Base-by-base conservation (phyloP, 2,113 vertebrate genomes). In the Cololabis saira region DNA sequence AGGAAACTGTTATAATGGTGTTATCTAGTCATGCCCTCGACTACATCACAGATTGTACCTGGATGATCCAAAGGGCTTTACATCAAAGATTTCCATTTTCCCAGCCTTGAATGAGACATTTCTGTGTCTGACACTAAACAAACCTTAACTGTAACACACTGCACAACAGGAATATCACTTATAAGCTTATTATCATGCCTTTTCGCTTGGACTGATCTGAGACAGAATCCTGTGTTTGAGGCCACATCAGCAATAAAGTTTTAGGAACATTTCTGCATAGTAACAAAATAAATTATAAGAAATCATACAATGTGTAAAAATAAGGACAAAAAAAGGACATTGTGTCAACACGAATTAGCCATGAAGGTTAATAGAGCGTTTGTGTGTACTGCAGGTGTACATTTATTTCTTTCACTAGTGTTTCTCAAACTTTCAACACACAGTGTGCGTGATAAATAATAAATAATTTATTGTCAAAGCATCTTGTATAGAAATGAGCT, bases 371-470 rank as follows among this genome's bases (percentile, higher is more conserved):
- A 19, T 13, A 19, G 45, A 17, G 3, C n/a, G 16, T 37, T 59
- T 54, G 33, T 24, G 4, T 51, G 15, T n/a, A 42, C 17, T 40
- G 49, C 27, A 33, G 51, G 63, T 56, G 52, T 17, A 45, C 37
- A 8, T 61, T 44, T 59, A 27, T 45, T 52, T 9, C 14, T n/a
- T 50, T 53, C 48, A 42, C 15, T 3, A 5, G 3, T 14, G 44
- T 79, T 70, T 67, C 56, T 63, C 22, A 16, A 13, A 63, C 17
- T 73, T 78, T 76, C n/a, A 15, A 75, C 67, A 55, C 40, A 8
- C 33, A 60, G 12, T 27, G 41, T n/a, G 10, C 22, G 11, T 47
- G 14, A 51, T 63, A 44, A 58, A 21, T 14, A 24, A 45, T 67
- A 67, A 19, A 74, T 42, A 61, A 22, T 8, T 33, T n/a, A 62